Conservation (phyloP, 2,797 vertebrate species). For the Acrossocheilus fasciatus region DNA sequence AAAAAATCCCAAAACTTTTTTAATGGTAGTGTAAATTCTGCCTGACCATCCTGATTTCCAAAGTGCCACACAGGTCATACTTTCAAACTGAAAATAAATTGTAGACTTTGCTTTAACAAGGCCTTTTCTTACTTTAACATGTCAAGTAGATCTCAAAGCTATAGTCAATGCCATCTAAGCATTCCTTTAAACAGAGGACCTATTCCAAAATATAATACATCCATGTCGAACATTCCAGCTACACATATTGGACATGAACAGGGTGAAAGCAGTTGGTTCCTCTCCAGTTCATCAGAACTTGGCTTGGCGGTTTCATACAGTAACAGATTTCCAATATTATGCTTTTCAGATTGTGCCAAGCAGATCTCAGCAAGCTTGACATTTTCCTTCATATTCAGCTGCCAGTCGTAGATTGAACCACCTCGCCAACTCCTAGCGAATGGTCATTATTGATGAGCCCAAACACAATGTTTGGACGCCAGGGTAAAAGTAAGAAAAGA, state of each 20-base stretch:
- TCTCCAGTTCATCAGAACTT: conserved; percentile 46
- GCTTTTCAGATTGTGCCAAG: conserved; percentile 42
- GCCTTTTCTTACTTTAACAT: conserved; percentile 3
- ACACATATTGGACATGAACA: conserved; percentile 47
- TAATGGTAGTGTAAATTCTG: not conserved
- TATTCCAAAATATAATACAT: conserved; percentile 52
- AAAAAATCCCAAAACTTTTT: not conserved
- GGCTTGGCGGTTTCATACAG: conserved; percentile 46
- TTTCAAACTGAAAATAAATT: not conserved
- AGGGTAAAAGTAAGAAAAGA: conserved; percentile 31
- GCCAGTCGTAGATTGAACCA: conserved; percentile 16
- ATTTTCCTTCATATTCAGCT: conserved; percentile 32
- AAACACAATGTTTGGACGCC: not conserved
- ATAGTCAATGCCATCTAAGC: conserved; percentile 21
- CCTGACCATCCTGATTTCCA: not conserved
- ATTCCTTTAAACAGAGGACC: conserved; percentile 46
- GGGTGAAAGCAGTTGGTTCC: conserved; percentile 33
- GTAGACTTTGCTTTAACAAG: not conserved
- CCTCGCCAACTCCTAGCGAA: conserved; percentile 34
- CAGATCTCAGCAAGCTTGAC: conserved; percentile 50
- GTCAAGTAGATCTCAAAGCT: not conserved
- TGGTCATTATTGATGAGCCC: conserved; percentile 37
- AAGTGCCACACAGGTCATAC: not conserved
- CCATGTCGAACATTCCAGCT: conserved; percentile 48
- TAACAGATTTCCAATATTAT: conserved; percentile 40